Evolutionary conservation across 2,888 invertebrate genomes (phyloP).

Genomic region (Abrostola triplasia): DNA sequence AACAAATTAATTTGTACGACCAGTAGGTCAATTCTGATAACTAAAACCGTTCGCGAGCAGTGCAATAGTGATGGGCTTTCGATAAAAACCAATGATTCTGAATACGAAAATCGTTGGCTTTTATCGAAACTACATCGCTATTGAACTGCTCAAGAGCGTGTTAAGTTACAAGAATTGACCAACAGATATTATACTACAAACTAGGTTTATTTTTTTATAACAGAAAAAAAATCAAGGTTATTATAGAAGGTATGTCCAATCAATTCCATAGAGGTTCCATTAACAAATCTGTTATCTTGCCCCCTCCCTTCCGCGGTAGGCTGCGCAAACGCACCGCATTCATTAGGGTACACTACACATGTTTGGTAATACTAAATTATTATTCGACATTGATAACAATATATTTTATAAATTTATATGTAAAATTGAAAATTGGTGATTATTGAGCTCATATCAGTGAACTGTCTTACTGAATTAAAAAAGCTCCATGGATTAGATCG

Average conservation of each 20-base stretch:
- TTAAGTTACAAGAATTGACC: too few relatives aligned
- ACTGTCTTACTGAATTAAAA: background rate
- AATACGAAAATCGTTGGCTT: too few relatives aligned
- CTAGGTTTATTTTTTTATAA: constrained; percentile 1
- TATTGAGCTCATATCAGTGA: background rate
- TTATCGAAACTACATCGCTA: too few relatives aligned
- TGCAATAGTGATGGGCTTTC: too few relatives aligned
- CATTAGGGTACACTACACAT: constrained; percentile 42
- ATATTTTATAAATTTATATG: constrained; percentile 1
- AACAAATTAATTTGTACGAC: constrained; percentile 3
- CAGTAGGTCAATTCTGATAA: background rate
- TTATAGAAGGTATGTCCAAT: constrained; percentile 49
- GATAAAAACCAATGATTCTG: too few relatives aligned
- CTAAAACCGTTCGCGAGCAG: too few relatives aligned
- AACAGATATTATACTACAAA: too few relatives aligned
- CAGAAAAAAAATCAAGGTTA: constrained; percentile 4
- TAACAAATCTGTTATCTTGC: constrained; percentile 65
- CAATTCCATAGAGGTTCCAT: constrained; percentile 46
- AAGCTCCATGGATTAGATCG: too few relatives aligned
- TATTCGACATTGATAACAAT: constrained; percentile 41
- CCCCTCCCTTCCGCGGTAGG: constrained; percentile 13
- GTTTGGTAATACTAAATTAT: constrained; percentile 39
- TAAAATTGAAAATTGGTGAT: too few relatives aligned
- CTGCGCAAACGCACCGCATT: constrained; percentile 63
- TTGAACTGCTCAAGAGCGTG: too few relatives aligned